Conservation (phyloP, 2,113 vertebrate genomes). For the Dolichotis patagonum region DNA sequence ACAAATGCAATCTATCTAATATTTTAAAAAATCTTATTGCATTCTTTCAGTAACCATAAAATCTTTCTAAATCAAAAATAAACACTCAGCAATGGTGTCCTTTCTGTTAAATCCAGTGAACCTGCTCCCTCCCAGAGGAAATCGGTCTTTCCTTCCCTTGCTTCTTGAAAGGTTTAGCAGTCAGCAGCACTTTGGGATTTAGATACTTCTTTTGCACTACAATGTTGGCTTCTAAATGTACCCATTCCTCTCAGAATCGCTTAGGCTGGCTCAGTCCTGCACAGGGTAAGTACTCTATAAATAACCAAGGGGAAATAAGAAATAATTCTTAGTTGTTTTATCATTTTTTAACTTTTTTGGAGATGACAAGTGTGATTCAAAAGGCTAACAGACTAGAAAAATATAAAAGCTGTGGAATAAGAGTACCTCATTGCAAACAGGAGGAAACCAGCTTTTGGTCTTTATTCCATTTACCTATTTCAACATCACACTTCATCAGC, state of each 20-base stretch:
- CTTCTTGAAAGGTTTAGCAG: too few relatives aligned
- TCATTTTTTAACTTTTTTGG: not conserved
- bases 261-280: fast-evolving
- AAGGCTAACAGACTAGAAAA: not conserved
- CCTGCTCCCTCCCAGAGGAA: fast-evolving
- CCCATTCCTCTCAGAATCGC: not conserved
- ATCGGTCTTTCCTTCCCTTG: not conserved
- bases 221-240: fast-evolving
- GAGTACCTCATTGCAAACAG: not conserved
- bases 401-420: not conserved
- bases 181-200: too few relatives aligned
- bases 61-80: fast-evolving
- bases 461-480: fast-evolving
- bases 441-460: not conserved
- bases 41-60: fast-evolving
- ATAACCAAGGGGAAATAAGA: not conserved
- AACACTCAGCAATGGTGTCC: not conserved
- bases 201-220: fast-evolving
- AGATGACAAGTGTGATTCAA: not conserved
- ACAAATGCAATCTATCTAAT: not conserved
- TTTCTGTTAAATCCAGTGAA: not conserved
- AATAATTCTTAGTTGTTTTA: not conserved
- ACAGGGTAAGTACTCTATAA: not conserved
- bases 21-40: not conserved
- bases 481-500: too few relatives aligned